phyloP scores from a whole-genome alignment of 2,797 vertebrate genomes.

The Coccyzus lansbergi region DNA sequence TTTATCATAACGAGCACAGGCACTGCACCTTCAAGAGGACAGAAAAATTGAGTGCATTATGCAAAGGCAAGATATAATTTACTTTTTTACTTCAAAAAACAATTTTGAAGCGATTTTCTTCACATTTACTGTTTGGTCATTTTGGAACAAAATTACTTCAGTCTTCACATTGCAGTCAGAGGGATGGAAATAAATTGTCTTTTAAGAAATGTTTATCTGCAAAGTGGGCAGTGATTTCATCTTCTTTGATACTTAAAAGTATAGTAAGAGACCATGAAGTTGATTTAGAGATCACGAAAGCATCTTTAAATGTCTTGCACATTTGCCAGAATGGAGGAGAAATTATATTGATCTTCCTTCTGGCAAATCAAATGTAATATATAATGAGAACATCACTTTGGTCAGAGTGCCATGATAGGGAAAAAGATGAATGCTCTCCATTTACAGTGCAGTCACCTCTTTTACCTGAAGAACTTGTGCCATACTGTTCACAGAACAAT shows the following conservation, averaged over 20 bases:
- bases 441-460: rapidly evolving
- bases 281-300: background rate
- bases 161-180: background rate
- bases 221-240: background rate
- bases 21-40: background rate
- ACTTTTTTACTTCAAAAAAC: background rate
- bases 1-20: background rate
- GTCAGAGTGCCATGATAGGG: background rate
- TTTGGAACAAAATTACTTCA: slow-evolving; percentile 2
- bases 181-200: background rate
- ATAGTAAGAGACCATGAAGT: background rate
- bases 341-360: background rate
- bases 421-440: background rate
- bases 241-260: background rate
- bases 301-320: background rate
- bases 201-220: background rate
- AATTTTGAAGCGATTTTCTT: background rate
- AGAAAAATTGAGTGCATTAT: background rate
- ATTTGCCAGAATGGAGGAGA: background rate
- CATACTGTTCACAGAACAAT: background rate
- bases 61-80: background rate
- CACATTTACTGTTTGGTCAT: background rate
- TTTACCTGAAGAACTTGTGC: background rate
- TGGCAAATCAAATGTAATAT: background rate
- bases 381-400: background rate